Evolutionary conservation across 2,888 invertebrate genomes (phyloP).

Genomic region (Thymelicus sylvestris): DNA sequence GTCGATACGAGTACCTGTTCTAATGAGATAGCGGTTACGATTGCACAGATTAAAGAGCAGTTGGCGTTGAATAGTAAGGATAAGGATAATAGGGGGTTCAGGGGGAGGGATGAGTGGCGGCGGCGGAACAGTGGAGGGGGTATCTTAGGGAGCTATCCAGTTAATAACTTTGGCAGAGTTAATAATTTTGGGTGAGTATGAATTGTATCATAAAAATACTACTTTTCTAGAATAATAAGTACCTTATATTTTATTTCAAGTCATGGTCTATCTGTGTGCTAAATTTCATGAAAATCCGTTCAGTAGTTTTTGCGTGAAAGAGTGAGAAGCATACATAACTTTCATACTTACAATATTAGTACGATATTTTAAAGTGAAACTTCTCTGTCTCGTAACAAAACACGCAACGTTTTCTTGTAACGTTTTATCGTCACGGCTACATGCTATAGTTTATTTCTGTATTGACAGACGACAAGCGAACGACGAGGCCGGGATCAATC

Average conservation of each 20-base stretch:
- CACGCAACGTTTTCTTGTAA: too few relatives aligned
- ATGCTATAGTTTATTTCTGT: too few relatives aligned
- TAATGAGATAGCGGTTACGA: slow-evolving; percentile 63
- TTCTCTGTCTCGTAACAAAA: too few relatives aligned
- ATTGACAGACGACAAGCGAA: slow-evolving; percentile 47
- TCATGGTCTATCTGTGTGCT: too few relatives aligned
- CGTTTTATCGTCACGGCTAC: too few relatives aligned
- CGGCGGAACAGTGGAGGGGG: slow-evolving; percentile 64
- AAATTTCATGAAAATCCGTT: too few relatives aligned
- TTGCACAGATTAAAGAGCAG: slow-evolving; percentile 71
- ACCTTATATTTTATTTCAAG: too few relatives aligned
- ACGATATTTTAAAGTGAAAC: too few relatives aligned
- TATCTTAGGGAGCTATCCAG: slow-evolving; percentile 65
- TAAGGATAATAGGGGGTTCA: slow-evolving; percentile 37
- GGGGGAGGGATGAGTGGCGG: slow-evolving; percentile 51
- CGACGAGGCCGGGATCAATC: slow-evolving; percentile 62
- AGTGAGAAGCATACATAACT: too few relatives aligned
- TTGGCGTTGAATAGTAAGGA: slow-evolving; percentile 60
- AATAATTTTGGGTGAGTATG: background rate
- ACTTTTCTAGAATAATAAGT: too few relatives aligned
- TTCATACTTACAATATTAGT: too few relatives aligned
- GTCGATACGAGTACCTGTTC: slow-evolving; percentile 31
- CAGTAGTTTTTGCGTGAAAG: too few relatives aligned
- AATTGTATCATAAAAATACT: background rate
- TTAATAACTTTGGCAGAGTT: slow-evolving; percentile 49